A percentile compares a stretch with the other conserved stretches of the same genome.
These are phyloP conservation scores for Agrotis puta DNA, from an alignment of 2,888 invertebrate genomes.

Conservation along the genomic window DNA sequence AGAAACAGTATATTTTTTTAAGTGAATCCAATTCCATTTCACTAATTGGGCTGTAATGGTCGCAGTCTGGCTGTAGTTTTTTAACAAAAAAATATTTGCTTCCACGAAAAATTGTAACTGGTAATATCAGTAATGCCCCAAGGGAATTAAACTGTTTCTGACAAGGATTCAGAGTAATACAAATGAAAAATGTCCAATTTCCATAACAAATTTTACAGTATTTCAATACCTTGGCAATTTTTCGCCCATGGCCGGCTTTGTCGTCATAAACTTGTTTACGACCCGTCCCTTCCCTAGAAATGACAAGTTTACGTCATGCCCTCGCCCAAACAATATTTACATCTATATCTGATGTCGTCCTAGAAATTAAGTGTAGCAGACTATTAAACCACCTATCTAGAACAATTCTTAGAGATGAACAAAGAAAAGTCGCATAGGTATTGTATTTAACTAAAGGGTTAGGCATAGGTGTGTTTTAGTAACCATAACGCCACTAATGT, in stretches of 20 bases:
- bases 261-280: slow-evolving; percentile 45
- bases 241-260: slow-evolving; percentile 7
- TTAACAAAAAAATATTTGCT: slow-evolving; percentile 28
- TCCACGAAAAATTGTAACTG: slow-evolving; percentile 31
- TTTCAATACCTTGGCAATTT: slow-evolving; percentile 5
- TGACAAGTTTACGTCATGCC: slow-evolving; percentile 36
- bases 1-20: slow-evolving; percentile 44
- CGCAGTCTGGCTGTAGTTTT: slow-evolving; percentile 39
- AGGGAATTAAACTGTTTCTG: slow-evolving; percentile 16
- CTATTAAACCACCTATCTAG: not conserved
- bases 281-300: slow-evolving; percentile 30
- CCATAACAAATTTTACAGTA: slow-evolving; percentile 5
- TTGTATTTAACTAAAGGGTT: not conserved
- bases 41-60: slow-evolving; percentile 69
- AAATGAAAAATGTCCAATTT: not conserved
- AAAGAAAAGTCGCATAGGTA: too few species aligned
- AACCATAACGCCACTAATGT: too few species aligned
- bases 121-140: slow-evolving; percentile 9
- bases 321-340: slow-evolving; percentile 32
- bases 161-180: not conserved
- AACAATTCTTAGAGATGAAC: not conserved
- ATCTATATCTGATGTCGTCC: slow-evolving; percentile 25
- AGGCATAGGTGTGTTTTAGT: not conserved
- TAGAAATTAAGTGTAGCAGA: not conserved
- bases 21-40: slow-evolving; percentile 64